Percentiles rank a stretch among this genome's conserved stretches.
These are phyloP conservation scores for Brachionus rubens DNA, from an alignment of 1,140 invertebrate species.

Conservation along the genomic window DNA sequence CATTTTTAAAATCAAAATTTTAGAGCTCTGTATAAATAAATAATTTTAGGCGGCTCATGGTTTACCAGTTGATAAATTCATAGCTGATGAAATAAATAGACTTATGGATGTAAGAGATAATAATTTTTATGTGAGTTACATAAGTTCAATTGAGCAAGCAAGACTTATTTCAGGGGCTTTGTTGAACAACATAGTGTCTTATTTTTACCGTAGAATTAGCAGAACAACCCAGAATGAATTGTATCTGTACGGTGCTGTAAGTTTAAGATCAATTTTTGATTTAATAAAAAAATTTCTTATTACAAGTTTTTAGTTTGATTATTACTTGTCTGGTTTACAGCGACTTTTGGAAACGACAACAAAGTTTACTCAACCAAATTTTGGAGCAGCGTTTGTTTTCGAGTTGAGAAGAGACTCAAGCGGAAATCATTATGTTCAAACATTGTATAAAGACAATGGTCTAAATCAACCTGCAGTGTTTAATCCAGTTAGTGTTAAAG, in stretches of 20 bases:
- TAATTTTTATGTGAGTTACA: background rate
- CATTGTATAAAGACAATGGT: background rate
- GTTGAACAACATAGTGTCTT: background rate
- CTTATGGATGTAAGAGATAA: slow-evolving; percentile 5
- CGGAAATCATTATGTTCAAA: slow-evolving; percentile 29
- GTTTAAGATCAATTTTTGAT: background rate
- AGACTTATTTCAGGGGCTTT: background rate
- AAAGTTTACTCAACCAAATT: background rate
- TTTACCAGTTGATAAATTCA: background rate
- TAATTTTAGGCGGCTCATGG: background rate
- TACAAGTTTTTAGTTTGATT: background rate
- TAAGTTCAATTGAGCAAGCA: background rate
- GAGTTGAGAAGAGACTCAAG: background rate
- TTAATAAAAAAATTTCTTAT: background rate
- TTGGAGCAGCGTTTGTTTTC: background rate
- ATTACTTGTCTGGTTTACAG: background rate
- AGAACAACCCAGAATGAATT: background rate
- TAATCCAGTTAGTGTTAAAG: background rate
- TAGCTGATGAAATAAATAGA: background rate
- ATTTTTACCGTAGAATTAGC: background rate
- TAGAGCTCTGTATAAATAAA: too few relatives aligned
- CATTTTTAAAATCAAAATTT: background rate
- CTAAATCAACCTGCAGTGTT: background rate
- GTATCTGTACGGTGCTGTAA: slow-evolving; percentile 17
- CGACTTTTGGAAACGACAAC: background rate